Evolutionary conservation across 2,797 vertebrate species (phyloP), one percentile per base, ranked within the genome.

Genomic region (Argyrosomus regius): DNA sequence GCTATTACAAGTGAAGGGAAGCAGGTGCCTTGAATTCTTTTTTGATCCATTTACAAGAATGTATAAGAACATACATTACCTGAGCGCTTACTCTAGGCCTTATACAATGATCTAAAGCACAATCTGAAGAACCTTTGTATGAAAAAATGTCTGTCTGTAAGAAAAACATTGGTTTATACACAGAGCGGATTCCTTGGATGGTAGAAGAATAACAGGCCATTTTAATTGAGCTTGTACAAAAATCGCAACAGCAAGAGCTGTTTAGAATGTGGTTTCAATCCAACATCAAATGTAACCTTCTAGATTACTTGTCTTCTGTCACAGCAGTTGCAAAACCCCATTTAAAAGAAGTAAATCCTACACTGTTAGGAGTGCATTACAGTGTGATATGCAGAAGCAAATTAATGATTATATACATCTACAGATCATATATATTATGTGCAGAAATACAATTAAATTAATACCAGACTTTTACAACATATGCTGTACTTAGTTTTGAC

Each of bases 361-460:
- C 28, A 62, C 26, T 80, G 24, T 80, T 60, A 52, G 43, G 58
- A 75, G 50, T 65, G 45, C 53, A 82, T 74, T 65, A 61, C 84
- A 85, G n/a, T 79, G 61, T 72, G 59, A 66, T 84, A 77, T 71
- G 35, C 60, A 78, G 57, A 76, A 64, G 49, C 46, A 84, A 31
- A 76, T 61, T 49, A 79, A 59, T 78, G 50, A 58, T 53, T 70
- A 62, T 79, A 72, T 62, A 60, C 70, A 83, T 81, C 73, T 82
- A 87, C 49, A 78, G 54, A 80, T 78, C 68, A 78, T 81, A 85
- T 79, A 87, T 87, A 81, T 80, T 83, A 87, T 78, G 65, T 72
- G 85, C 75, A 80, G 78, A 80, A 82, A 89, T 69, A 75, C n/a
- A 85, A 57, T 91, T 84, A 60, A 83, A 92, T 86, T 75, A 77